Evolutionary conservation across 2,113 vertebrate genomes (phyloP).

Genomic region (Loxodonta africana): DNA sequence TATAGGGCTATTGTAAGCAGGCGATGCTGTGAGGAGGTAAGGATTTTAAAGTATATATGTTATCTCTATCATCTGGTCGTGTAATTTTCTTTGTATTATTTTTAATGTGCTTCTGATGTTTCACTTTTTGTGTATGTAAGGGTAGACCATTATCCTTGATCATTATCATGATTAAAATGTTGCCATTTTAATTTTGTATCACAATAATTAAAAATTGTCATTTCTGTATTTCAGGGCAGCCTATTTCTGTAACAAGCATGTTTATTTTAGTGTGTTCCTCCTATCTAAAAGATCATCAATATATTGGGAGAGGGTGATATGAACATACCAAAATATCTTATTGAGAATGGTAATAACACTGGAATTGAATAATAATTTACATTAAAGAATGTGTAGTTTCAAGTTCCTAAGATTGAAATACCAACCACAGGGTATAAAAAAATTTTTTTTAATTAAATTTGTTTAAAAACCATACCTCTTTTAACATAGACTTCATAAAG

Average conservation of each 20-base stretch:
- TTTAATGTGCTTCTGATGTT: slow-evolving; percentile 51
- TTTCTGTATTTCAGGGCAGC: slow-evolving; percentile 68
- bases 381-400: slow-evolving; percentile 62
- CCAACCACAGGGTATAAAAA: background rate
- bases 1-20: slow-evolving; percentile 97
- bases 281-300: slow-evolving; percentile 38
- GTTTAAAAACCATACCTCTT: slow-evolving; percentile 16
- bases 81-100: slow-evolving; percentile 55
- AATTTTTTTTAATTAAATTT: slow-evolving; percentile 39
- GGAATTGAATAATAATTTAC: slow-evolving; percentile 62
- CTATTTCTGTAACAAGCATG: slow-evolving; percentile 38
- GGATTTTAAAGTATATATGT: slow-evolving; percentile 68
- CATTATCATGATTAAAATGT: slow-evolving; percentile 31
- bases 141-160: slow-evolving; percentile 50
- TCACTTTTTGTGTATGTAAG: background rate
- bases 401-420: slow-evolving; percentile 53
- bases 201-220: slow-evolving; percentile 65
- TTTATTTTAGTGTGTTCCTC: slow-evolving; percentile 51
- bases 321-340: slow-evolving; percentile 31
- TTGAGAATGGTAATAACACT: slow-evolving; percentile 17
- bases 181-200: slow-evolving; percentile 67
- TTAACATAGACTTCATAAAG: slow-evolving; percentile 57
- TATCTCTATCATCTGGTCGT: slow-evolving; percentile 63
- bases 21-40: slow-evolving; percentile 98
- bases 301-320: slow-evolving; percentile 24